These are phyloP conservation scores for Leptobrachium leishanense DNA, from an alignment of 2,113 vertebrate species.

Conservation along the genomic window DNA sequence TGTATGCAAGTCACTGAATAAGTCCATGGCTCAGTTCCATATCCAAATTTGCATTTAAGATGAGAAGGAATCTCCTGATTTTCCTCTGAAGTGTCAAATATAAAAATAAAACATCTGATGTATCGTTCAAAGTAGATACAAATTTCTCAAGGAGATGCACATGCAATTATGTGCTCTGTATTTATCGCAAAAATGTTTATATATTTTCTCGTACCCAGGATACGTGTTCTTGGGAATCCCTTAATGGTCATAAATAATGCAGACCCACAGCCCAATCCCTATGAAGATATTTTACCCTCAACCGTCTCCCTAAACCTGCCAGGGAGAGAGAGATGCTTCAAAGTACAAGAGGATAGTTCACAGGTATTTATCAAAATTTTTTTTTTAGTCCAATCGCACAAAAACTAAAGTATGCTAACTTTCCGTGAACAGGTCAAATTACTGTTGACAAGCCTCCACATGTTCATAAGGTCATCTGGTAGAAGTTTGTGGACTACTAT, in stretches of 20 bases:
- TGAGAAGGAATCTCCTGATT: neutral
- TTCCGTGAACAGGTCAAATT: conserved; percentile 85
- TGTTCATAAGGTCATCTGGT: conserved; percentile 78
- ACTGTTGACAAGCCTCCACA: conserved; percentile 90
- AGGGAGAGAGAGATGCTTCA: conserved; percentile 47
- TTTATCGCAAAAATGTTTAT: neutral
- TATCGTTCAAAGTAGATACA: neutral
- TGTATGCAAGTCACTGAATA: neutral
- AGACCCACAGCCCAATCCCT: neutral
- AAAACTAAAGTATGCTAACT: conserved; percentile 74
- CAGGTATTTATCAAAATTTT: conserved; percentile 6
- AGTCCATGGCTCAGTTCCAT: conserved; percentile 12
- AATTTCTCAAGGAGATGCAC: neutral
- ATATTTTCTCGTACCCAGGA: conserved; percentile 28
- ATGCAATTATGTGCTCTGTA: conserved; percentile 1
- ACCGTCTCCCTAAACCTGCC: conserved; percentile 59
- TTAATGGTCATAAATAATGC: neutral
- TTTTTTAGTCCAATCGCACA: neutral
- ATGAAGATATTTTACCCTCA: neutral
- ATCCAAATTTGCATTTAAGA: neutral
- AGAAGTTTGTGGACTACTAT: conserved; percentile 96
- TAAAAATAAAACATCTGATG: neutral
- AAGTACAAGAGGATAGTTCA: neutral
- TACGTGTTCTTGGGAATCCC: neutral
- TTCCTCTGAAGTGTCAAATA: neutral